These are phyloP conservation scores for Amiota communis DNA, from an alignment of 2,888 invertebrate genomes.

Conservation along the genomic window DNA sequence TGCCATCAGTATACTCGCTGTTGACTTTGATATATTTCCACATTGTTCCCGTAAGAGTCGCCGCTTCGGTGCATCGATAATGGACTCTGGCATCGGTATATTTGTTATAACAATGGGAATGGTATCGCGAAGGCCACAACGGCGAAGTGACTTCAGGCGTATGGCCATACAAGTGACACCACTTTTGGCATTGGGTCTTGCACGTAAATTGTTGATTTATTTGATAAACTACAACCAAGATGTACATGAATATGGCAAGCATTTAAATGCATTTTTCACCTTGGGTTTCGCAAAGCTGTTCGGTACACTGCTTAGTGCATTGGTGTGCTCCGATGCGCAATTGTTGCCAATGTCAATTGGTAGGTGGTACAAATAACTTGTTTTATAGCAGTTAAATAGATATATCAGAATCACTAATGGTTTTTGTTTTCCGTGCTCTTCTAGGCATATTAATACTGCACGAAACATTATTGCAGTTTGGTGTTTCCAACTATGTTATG, in stretches of 20 bases:
- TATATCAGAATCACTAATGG: no score
- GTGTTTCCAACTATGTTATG: slow-evolving; percentile 83
- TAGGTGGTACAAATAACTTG: no score
- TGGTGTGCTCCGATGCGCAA: slow-evolving; percentile 48
- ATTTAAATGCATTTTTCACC: slow-evolving; percentile 99
- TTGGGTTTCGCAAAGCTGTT: slow-evolving; percentile 87
- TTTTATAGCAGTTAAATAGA: no score
- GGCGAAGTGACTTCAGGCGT: slow-evolving; percentile 51
- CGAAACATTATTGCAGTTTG: slow-evolving; percentile 78
- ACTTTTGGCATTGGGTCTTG: slow-evolving; percentile 77
- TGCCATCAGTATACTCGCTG: slow-evolving; percentile 89
- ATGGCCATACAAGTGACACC: slow-evolving; percentile 67
- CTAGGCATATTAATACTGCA: slow-evolving; percentile 77
- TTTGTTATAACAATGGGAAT: slow-evolving; percentile 88
- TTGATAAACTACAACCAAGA: slow-evolving; percentile 88
- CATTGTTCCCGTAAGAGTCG: slow-evolving; percentile 90
- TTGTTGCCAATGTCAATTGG: slow-evolving; percentile 73
- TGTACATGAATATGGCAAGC: slow-evolving; percentile 94
- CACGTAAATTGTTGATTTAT: slow-evolving; percentile 77
- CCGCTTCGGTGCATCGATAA: slow-evolving; percentile 87
- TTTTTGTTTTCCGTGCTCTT: slow-evolving; percentile 25
- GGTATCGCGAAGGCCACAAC: slow-evolving; percentile 76
- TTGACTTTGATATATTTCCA: slow-evolving; percentile 93
- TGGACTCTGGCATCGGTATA: slow-evolving; percentile 96
- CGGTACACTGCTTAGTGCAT: slow-evolving; percentile 74